Evolutionary conservation across 2,113 vertebrate genomes (phyloP).

Genomic region (Xiphophorus couchianus): DNA sequence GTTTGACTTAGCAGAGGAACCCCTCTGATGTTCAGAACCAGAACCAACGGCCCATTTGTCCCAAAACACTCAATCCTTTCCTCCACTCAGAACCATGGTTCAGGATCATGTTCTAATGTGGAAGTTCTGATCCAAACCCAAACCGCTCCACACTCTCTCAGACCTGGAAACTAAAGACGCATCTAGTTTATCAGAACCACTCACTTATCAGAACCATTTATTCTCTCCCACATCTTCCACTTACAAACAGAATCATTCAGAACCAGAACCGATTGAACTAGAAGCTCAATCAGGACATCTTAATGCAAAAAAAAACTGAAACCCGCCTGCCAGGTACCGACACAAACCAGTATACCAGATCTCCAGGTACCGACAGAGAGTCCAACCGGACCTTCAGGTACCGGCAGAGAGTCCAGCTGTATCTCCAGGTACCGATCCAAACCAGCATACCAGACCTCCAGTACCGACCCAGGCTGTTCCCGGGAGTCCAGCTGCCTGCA

Average conservation of each 20-base stretch:
- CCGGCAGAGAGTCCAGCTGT: no score
- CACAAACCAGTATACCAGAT: background rate
- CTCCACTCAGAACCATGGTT: no score
- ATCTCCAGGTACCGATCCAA: background rate
- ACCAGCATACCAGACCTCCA: background rate
- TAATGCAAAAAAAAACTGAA: background rate
- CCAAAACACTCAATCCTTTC: no score
- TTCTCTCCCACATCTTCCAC: background rate
- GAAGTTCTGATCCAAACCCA: no score
- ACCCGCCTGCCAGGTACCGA: no score
- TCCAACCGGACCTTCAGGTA: background rate
- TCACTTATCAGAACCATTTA: background rate
- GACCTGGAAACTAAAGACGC: no score
- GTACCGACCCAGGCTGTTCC: background rate
- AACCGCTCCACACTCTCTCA: no score
- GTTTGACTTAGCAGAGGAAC: no score
- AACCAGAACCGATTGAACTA: background rate
- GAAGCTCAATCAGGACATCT: background rate
- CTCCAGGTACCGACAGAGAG: background rate
- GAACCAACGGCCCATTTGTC: no score
- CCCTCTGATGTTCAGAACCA: no score
- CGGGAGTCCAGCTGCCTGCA: constrained; percentile 6
- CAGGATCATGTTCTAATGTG: no score
- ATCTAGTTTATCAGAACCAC: no score
- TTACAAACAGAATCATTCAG: background rate